Evolutionary conservation across 2,113 vertebrate genomes (phyloP), one percentile per base, ranked within the genome.

Genomic region (Telmatochromis brichardi): DNA sequence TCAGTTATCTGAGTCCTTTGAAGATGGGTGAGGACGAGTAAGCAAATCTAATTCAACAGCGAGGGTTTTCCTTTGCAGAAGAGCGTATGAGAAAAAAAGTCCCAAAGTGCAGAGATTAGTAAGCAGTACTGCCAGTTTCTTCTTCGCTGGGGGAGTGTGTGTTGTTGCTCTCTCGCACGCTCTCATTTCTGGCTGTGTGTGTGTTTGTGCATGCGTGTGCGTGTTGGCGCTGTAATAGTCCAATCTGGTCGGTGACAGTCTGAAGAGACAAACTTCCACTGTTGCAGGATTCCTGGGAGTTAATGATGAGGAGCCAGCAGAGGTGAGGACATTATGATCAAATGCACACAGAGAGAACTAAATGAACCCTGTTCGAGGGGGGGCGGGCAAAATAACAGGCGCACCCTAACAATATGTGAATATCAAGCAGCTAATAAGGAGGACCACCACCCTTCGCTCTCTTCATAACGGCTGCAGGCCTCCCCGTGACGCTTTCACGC

Each of bases 1-100:
- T 94, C 92, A 90, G 90, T 90, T 94, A 94, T 93, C 89, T 35
- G 80, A 92, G 89, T 80, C 86, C 90, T 95, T 94, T 95, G 94
- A 94, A 94, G 93, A 94, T 83, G 90, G 68, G 51, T 76, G 90
- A 90, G 90, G 87, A 87, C 83, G 84, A 91, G 89, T 92, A 93
- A 93, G 92, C 89, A 93, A 94, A 93, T 94, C 91, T 88, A 93
- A 94, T 93, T 93, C 91, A 94, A 82, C 88, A 83, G 82, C 11
- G 2, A 88, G 78, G 51, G 79, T 55, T 91, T 90, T 83, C 78
- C 33, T 12, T 81, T 86, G 78, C 88, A 78, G 53, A 83, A 55
- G 53, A 78, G 81, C 76, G 76, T 50, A 23, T 13, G 51, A 85
- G 79, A 51, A 65, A 83, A 83, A 71, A 45, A 47, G 55, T 82